Evolutionary conservation across 2,888 invertebrate genomes (phyloP).

Genomic region (Callinectes sapidus): DNA sequence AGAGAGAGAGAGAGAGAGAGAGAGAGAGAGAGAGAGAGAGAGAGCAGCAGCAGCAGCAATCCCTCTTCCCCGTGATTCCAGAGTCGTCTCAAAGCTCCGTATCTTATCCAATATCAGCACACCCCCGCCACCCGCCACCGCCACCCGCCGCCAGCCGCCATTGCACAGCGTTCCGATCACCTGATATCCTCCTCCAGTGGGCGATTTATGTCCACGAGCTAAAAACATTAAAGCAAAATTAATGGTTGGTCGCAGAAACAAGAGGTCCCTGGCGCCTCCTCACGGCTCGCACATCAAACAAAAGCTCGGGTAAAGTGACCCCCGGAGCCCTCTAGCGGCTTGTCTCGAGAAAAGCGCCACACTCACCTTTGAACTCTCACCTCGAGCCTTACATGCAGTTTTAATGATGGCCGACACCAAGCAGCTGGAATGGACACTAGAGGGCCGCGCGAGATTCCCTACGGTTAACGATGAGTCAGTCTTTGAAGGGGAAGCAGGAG

Average conservation of each 20-base stretch:
- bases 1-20: not conserved
- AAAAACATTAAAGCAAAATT: slow-evolving; percentile 11
- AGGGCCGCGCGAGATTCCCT: not conserved
- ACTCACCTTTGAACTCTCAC: not conserved
- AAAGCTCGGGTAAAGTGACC: not conserved
- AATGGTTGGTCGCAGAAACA: slow-evolving; percentile 4
- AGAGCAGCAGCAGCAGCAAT: not conserved
- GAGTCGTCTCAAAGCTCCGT: not conserved
- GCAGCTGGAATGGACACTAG: not conserved
- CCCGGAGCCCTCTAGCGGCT: not conserved
- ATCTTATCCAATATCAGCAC: not conserved
- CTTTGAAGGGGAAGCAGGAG: not conserved
- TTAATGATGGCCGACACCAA: slow-evolving; percentile 9
- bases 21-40: slow-evolving; percentile 20
- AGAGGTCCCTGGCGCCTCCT: slow-evolving; percentile 3
- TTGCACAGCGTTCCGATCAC: slow-evolving; percentile 10
- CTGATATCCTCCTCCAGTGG: slow-evolving; percentile 10
- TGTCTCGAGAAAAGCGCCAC: not conserved
- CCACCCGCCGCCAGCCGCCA: not conserved
- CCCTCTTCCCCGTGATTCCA: not conserved
- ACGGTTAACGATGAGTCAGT: not conserved
- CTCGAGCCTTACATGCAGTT: not conserved
- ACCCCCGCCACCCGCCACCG: not conserved
- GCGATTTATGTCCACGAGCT: not conserved
- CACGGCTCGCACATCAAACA: slow-evolving; percentile 18